Evolutionary conservation across 2,113 vertebrate species (phyloP).

Genomic region (Puntigrus tetrazona): DNA sequence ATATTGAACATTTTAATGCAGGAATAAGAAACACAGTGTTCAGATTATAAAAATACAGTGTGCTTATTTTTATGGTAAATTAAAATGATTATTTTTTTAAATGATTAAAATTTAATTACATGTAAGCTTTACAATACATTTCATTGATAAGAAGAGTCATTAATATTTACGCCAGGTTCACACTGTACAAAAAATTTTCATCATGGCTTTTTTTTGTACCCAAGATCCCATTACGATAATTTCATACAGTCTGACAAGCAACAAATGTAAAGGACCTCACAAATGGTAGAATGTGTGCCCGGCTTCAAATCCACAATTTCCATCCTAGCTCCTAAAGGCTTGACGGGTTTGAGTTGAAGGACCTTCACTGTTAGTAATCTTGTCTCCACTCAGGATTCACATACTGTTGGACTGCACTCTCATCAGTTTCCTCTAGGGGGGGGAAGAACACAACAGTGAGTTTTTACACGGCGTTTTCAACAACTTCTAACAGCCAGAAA

Average conservation of each 20-base stretch:
- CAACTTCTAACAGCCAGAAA: too few species aligned
- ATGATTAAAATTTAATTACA: not conserved
- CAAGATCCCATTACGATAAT: not conserved
- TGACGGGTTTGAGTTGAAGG: not conserved
- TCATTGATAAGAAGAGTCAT: too few species aligned
- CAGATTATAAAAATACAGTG: too few species aligned
- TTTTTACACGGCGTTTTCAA: too few species aligned
- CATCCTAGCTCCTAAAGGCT: not conserved
- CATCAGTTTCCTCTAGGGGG: slow-evolving; percentile 54
- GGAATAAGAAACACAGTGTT: too few species aligned
- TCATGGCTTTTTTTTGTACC: not conserved
- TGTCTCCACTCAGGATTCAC: slow-evolving; percentile 53
- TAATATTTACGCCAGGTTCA: not conserved
- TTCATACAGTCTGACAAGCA: not conserved
- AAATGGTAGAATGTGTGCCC: not conserved
- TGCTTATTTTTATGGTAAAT: not conserved
- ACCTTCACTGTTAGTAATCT: slow-evolving; percentile 43
- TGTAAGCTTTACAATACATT: not conserved
- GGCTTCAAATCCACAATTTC: not conserved
- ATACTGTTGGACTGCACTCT: slow-evolving; percentile 52
- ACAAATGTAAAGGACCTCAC: too few species aligned
- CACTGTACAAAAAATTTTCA: not conserved
- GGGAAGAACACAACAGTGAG: not conserved
- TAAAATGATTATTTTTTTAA: too few species aligned
- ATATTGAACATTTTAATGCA: not conserved